These are phyloP conservation scores for Paracanthobrama guichenoti DNA, from an alignment of 2,113 vertebrate genomes.

Conservation along the genomic window DNA sequence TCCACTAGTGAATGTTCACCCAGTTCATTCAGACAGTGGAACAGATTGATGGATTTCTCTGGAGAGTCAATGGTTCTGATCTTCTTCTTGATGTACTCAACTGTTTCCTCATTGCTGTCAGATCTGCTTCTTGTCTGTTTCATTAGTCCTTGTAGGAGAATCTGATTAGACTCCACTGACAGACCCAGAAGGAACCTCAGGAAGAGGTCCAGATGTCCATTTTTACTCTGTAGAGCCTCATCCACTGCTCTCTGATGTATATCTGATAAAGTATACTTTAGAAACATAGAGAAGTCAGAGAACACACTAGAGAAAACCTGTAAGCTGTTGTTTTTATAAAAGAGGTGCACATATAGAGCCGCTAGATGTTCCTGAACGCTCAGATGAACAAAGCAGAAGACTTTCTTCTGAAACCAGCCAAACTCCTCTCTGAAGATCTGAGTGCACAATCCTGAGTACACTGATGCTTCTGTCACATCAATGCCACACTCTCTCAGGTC, in stretches of 20 bases:
- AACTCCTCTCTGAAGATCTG: no score
- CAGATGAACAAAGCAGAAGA: no score
- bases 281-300: no score
- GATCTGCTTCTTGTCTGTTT: background rate
- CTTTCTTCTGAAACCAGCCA: no score
- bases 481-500: no score
- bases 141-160: background rate
- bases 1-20: background rate
- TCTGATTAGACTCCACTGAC: background rate
- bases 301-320: no score
- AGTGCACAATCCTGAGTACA: no score
- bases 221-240: background rate
- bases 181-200: background rate
- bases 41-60: background rate
- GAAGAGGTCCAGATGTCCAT: background rate
- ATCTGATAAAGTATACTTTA: background rate
- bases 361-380: no score
- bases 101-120: background rate
- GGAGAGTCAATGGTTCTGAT: background rate
- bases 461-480: no score
- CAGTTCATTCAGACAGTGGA: background rate
- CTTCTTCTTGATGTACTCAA: background rate
- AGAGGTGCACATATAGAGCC: no score
- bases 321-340: background rate
- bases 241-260: background rate